Conservation (phyloP, 2,113 vertebrate genomes). For the Megalops atlanticus region DNA sequence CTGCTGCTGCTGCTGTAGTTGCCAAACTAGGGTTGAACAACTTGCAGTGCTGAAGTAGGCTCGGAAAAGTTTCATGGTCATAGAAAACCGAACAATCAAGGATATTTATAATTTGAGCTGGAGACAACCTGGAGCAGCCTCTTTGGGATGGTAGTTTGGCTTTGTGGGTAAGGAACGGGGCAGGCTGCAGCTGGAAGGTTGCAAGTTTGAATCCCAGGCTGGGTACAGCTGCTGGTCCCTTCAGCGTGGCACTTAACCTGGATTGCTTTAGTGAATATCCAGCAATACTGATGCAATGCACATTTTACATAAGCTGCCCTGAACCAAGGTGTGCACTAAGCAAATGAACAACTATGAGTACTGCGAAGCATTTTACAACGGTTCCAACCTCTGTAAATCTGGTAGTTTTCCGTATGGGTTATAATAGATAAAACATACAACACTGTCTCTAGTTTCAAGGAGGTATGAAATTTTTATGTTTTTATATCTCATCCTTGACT, state of each 20-base stretch:
- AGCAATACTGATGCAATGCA: neutral
- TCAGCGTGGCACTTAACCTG: neutral
- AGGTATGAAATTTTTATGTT: no score
- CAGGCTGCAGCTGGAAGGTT: neutral
- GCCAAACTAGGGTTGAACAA: no score
- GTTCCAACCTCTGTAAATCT: neutral
- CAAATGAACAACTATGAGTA: conserved; percentile 2
- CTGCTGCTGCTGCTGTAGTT: no score
- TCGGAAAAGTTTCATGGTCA: no score
- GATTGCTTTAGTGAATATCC: neutral
- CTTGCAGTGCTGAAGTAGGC: no score
- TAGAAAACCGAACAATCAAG: no score
- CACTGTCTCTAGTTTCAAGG: neutral
- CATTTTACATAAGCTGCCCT: neutral
- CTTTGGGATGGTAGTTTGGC: neutral
- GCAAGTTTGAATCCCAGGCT: neutral
- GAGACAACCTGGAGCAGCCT: no score
- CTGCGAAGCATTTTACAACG: neutral
- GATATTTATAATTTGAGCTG: no score
- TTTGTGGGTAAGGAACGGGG: neutral
- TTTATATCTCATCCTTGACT: no score
- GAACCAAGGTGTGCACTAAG: neutral
- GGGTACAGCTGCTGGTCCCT: neutral
- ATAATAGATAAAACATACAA: neutral
- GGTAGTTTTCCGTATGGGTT: neutral